phyloP scores from a whole-genome alignment of 2,888 invertebrate genomes.

The Papilio protenor region DNA sequence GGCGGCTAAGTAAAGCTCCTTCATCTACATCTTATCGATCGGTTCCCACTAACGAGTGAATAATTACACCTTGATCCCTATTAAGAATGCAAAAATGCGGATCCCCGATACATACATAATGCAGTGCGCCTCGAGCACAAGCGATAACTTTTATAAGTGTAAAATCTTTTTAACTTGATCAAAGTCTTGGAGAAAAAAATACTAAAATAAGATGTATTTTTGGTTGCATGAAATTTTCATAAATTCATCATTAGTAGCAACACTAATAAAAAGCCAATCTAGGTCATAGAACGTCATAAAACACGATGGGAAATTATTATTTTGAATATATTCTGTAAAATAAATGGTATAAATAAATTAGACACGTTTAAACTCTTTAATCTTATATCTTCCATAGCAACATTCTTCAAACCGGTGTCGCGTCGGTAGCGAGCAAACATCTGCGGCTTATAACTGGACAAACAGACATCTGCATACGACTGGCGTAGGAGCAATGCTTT shows the following conservation, averaged over 20 bases:
- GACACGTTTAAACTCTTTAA: not conserved
- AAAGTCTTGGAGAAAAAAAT: no score
- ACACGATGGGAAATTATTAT: no score
- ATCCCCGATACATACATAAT: slow-evolving; percentile 77
- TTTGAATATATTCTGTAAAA: no score
- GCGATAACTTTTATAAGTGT: slow-evolving; percentile 1
- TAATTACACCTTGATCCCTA: slow-evolving; percentile 81
- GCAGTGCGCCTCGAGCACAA: slow-evolving; percentile 49
- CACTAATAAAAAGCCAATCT: no score
- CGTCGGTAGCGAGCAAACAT: slow-evolving; percentile 56
- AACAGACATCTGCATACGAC: slow-evolving; percentile 86
- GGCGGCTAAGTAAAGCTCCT: slow-evolving; percentile 52
- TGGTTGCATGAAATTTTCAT: no score
- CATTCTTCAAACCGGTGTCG: slow-evolving; percentile 43
- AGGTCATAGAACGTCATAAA: no score
- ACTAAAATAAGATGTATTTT: no score
- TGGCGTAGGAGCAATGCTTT: slow-evolving; percentile 52
- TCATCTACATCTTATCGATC: slow-evolving; percentile 63
- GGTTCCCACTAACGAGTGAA: slow-evolving; percentile 77
- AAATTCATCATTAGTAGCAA: no score
- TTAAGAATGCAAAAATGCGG: slow-evolving; percentile 82
- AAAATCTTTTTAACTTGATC: not conserved
- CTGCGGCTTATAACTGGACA: slow-evolving; percentile 84
- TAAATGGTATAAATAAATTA: no score
- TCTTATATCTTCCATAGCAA: slow-evolving; percentile 42